Conservation (phyloP, 2,113 vertebrate species). For the Leptosomus discolor region DNA sequence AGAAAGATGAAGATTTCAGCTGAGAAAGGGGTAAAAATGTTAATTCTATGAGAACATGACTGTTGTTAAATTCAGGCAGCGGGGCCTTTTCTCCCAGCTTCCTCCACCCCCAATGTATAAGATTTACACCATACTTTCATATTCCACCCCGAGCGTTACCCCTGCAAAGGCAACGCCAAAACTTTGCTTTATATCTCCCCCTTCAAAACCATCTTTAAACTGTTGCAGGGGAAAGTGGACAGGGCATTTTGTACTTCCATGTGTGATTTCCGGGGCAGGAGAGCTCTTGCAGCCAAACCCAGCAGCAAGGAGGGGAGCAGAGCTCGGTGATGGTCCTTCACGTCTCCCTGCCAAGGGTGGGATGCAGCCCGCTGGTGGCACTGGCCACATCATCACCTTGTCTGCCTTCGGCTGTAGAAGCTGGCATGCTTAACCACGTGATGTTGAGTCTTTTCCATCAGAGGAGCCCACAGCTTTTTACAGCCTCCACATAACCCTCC, state of each 20-base stretch:
- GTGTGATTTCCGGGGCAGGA: background rate
- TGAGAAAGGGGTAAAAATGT: background rate
- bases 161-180: background rate
- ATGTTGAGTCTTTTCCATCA: background rate
- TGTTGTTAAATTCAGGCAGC: background rate
- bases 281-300: background rate
- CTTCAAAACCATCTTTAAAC: background rate
- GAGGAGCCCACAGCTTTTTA: background rate
- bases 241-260: background rate
- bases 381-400: background rate
- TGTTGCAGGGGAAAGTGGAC: background rate
- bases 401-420: background rate
- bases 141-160: background rate
- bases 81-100: background rate
- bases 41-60: background rate
- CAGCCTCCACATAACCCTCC: background rate
- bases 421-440: background rate
- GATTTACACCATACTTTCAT: background rate
- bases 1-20: background rate
- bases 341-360: background rate
- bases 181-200: background rate
- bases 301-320: background rate
- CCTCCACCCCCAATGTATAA: accelerated
- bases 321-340: background rate
- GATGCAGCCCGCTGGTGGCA: background rate